Evolutionary conservation across 2,888 invertebrate genomes (phyloP).

Genomic region (Heteropelma amictum): DNA sequence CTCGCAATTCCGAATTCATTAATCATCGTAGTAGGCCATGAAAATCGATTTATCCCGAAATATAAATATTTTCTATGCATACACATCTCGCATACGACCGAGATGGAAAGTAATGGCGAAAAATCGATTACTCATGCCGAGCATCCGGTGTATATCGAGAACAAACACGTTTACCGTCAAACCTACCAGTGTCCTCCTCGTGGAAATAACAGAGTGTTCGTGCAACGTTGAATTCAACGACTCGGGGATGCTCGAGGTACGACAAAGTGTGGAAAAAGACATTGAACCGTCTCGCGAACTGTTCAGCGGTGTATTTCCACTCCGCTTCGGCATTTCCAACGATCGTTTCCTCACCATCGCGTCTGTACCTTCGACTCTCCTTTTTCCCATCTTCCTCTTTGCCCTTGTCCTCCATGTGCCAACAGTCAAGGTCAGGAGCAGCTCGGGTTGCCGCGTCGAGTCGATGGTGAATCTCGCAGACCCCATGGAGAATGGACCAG

Average conservation of each 20-base stretch:
- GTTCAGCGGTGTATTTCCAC: slow-evolving; percentile 13
- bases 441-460: slow-evolving; percentile 34
- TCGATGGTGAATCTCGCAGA: slow-evolving; percentile 28
- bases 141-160: too few relatives aligned
- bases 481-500: slow-evolving; percentile 33
- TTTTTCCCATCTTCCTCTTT: slow-evolving; percentile 50
- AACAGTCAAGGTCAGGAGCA: slow-evolving; percentile 71
- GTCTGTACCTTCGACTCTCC: slow-evolving; percentile 17
- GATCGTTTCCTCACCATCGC: slow-evolving; percentile 31
- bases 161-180: too few relatives aligned
- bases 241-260: neutral
- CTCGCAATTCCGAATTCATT: too few relatives aligned
- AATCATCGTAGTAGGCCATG: too few relatives aligned
- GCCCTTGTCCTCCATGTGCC: slow-evolving; percentile 57
- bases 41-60: too few relatives aligned
- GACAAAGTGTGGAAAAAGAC: neutral
- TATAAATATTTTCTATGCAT: too few relatives aligned
- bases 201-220: neutral
- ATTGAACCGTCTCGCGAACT: neutral
- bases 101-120: too few relatives aligned
- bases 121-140: too few relatives aligned
- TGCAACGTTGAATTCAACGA: neutral
- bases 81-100: too few relatives aligned
- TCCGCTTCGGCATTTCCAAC: slow-evolving; percentile 15
- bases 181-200: too few relatives aligned